Evolutionary conservation across 2,888 invertebrate genomes (phyloP), one percentile per base, ranked within the genome.

Genomic region (Tetragonisca angustula): DNA sequence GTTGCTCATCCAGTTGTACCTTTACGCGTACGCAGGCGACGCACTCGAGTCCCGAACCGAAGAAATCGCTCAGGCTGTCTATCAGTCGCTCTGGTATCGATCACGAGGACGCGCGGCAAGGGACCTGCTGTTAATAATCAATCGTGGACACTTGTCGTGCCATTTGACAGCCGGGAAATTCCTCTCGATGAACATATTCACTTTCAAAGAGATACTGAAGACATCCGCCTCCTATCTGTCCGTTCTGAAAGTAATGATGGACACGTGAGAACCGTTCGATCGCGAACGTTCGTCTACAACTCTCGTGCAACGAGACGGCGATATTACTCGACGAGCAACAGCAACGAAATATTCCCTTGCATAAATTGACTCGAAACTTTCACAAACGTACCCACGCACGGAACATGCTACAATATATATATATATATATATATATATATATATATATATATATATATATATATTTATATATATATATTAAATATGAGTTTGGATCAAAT

Each of bases 121-220:
- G 49, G 85, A 91, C 17, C 54, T 92, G 52, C 54, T 72, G 36
- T 83, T 92, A 54, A 84, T 92, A 6, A 91, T 92, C 74, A 67
- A 86, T 59, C 88, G 84, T 9, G 92, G 83, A 17, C 76, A 82
- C 32, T 83, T 85, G 9, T 86, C 90, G 19, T 88, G 89, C 61
- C 87, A 82, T n/a, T 82, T 92, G 6, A 91, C 92, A 0, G 92
- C 92, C 0, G 92, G 92, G 11, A 91, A 91, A 81, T 92, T 92
- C 62, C 73, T 90, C 56, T 79, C 81, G 19, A 92, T 92, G 92
- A 92, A 91, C n/a, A 77, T 91, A 9, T 80, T 87, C 75, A 91
- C 91, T 4, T 92, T 91, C 64, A 92, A 91, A 82, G 91, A 91
- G 52, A 92, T 91, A 56, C 32, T 92, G 1, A 91, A 91, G 71